These are phyloP conservation scores for Opisthograptis luteolata DNA, from an alignment of 2,888 invertebrate genomes.

Conservation along the genomic window DNA sequence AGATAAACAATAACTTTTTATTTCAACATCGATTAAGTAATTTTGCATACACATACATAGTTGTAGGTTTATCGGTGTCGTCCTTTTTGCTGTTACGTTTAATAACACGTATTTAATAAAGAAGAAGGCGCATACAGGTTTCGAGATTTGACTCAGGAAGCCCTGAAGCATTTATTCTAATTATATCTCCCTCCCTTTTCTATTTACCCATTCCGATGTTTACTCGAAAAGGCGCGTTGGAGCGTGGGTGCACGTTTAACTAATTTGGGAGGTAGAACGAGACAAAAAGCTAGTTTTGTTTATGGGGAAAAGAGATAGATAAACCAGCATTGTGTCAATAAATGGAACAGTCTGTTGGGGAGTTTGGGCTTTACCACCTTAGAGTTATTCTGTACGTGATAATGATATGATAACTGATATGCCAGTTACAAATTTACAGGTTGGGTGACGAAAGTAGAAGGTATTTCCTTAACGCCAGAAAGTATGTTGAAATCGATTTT, in stretches of 20 bases:
- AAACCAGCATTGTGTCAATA: conserved; percentile 70
- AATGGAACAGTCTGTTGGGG: conserved; percentile 62
- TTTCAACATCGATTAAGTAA: background rate
- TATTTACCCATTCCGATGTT: conserved; percentile 80
- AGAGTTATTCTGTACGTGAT: conserved; percentile 57
- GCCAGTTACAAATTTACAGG: conserved; percentile 68
- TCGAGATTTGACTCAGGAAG: conserved; percentile 49
- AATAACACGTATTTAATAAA: conserved; percentile 18
- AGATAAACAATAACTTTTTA: background rate
- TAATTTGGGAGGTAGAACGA: conserved; percentile 78
- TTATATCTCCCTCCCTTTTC: conserved; percentile 79
- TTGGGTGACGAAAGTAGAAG: conserved; percentile 42
- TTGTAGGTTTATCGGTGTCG: conserved; percentile 13
- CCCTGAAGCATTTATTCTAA: conserved; percentile 76
- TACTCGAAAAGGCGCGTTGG: conserved; percentile 77
- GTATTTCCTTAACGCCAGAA: conserved; percentile 18
- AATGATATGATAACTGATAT: conserved; percentile 64
- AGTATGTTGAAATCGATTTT: background rate
- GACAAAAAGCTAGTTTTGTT: conserved; percentile 66
- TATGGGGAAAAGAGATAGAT: conserved; percentile 64
- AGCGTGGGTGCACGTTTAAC: conserved; percentile 76
- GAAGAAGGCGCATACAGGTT: conserved; percentile 12
- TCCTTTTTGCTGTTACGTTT: conserved; percentile 4
- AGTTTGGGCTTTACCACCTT: conserved; percentile 69
- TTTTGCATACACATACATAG: conserved; percentile 14